Evolutionary conservation across 2,888 invertebrate species (phyloP), one percentile per base, ranked within the genome.

Genomic region (Anaspis maculata): DNA sequence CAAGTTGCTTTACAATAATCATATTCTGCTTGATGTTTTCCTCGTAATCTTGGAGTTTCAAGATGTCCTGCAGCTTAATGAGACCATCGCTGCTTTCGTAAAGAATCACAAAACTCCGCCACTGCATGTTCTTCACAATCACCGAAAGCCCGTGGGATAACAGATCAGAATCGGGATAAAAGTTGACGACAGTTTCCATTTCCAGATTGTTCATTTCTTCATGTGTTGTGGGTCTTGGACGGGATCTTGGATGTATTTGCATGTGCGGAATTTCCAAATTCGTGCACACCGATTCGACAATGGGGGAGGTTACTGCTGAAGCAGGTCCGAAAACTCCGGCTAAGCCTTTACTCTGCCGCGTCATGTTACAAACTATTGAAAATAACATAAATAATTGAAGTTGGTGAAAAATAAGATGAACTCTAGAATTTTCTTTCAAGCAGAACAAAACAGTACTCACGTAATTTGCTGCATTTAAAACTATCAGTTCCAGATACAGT

Each of bases 201-300:
- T 67, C 69, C 38, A 56, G 70, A 39, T 54, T 68, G 19, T 62
- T 64, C n/a, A n/a, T n/a, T n/a, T n/a, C n/a, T n/a, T n/a, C n/a
- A n/a, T n/a, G n/a, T n/a, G n/a, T n/a, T n/a, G n/a, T n/a, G n/a
- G n/a, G n/a, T n/a, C n/a, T n/a, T n/a, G n/a, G n/a, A n/a, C n/a
- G n/a, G 25, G 75, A 72, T 43, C 83, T 79, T 72, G 83, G 84
- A 41, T 77, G 76, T 1, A 78, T 79, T 51, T 86, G 77, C 34
- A 95, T 71, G 54, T 90, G 86, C 0, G 95, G 94, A 40, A 95
- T 74, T 66, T 90, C 88, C 48, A 88, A 73, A 34, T 77, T 76
- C 56, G 87, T 83, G 48, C 87, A 84, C 44, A 91, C 77, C 15
- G 88, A 86, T 57, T 88, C 82, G 5, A 90, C 78, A 53, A 89